phyloP scores from a whole-genome alignment of 2,888 invertebrate species.

The Amiota mariae region DNA sequence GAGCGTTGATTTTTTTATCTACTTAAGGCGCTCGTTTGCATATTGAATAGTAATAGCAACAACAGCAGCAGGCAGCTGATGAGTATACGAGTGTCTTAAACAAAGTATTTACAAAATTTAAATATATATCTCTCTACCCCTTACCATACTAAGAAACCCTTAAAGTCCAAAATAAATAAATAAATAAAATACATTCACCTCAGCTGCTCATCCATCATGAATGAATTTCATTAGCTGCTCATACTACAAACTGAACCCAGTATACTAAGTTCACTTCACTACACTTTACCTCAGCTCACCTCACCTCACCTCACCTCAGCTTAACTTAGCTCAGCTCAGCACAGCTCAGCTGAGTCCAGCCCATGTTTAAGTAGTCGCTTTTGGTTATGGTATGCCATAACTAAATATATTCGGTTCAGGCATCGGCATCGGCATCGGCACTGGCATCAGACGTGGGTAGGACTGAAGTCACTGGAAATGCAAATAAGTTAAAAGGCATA shows the following conservation, averaged over 20 bases:
- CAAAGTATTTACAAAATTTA: too few relatives aligned
- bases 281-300: too few relatives aligned
- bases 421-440: background rate
- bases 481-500: conserved; percentile 6
- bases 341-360: background rate
- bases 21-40: conserved; percentile 36
- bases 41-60: conserved; percentile 40
- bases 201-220: conserved; percentile 3
- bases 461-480: background rate
- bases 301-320: too few relatives aligned
- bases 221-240: conserved; percentile 14
- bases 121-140: too few relatives aligned
- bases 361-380: background rate
- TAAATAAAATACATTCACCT: too few relatives aligned
- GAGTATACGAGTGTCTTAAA: background rate
- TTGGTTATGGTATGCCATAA: conserved; percentile 22
- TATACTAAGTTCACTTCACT: too few relatives aligned
- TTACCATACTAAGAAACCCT: background rate
- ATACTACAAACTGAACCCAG: too few relatives aligned
- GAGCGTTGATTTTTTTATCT: conserved; percentile 8
- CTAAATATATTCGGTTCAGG: conserved; percentile 12
- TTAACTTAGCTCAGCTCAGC: background rate
- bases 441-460: background rate
- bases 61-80: conserved; percentile 36
- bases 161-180: background rate